A percentile compares a stretch with the other conserved stretches of the same genome.
Conservation (phyloP, 64 coral and sea anemone genomes). For the Montipora foliosa region DNA sequence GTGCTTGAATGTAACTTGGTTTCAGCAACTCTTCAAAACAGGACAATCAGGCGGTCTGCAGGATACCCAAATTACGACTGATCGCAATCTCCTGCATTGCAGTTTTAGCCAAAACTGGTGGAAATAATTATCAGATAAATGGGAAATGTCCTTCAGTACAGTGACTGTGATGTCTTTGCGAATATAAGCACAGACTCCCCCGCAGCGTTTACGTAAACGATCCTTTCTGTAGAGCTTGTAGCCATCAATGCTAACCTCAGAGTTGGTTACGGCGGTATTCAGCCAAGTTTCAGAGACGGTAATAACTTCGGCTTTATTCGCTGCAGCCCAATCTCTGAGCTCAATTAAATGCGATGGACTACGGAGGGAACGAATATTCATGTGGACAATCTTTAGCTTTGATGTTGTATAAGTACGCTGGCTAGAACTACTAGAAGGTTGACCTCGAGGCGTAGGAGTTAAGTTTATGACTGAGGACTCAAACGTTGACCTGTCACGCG, state of each 20-base stretch:
- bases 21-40: too few species aligned
- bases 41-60: too few species aligned
- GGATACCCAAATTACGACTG: too few species aligned
- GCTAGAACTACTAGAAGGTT: background rate
- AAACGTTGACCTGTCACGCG: too few species aligned
- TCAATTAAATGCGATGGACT: conserved; percentile 8
- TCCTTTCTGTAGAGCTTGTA: too few species aligned
- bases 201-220: conserved; percentile 4
- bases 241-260: too few species aligned
- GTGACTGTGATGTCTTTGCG: too few species aligned
- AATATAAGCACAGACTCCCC: background rate
- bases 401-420: background rate
- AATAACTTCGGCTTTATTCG: too few species aligned
- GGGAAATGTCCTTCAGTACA: too few species aligned
- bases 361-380: conserved; percentile 31
- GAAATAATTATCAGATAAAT: too few species aligned
- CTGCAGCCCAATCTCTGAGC: background rate
- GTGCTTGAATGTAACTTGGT: conserved; percentile 38
- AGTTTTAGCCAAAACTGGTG: background rate
- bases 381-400: background rate
- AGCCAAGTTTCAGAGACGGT: too few species aligned
- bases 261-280: too few species aligned
- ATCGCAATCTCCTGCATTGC: background rate
- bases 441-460: background rate
- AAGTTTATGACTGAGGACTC: background rate